Evolutionary conservation across 2,888 invertebrate genomes (phyloP).

Genomic region (Eledona agricola): DNA sequence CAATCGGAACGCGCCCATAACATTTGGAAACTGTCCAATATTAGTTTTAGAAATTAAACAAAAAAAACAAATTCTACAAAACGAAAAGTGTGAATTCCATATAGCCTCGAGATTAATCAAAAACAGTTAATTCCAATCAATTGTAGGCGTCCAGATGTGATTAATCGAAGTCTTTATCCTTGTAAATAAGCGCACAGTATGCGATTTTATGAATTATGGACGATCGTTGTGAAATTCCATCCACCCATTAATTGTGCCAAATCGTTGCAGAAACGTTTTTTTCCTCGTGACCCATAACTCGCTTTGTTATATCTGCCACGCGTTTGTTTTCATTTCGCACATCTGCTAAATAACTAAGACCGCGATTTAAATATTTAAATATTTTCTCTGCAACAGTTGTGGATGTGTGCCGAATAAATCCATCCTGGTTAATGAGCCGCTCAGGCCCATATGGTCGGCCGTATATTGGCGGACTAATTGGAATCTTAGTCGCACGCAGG

Average conservation of each 20-base stretch:
- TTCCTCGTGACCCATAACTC: too few species aligned
- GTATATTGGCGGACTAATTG: constrained; percentile 17
- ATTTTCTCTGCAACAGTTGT: constrained; percentile 25
- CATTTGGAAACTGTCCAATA: constrained; percentile 2
- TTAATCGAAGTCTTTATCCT: constrained; percentile 20
- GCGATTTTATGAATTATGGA: constrained; percentile 15
- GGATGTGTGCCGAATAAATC: constrained; percentile 22
- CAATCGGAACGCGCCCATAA: neutral
- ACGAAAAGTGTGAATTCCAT: too few species aligned
- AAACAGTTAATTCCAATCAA: constrained; percentile 23
- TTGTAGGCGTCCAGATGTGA: constrained; percentile 19
- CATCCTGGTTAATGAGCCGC: constrained; percentile 17
- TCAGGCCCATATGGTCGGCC: constrained; percentile 19
- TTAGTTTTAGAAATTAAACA: too few species aligned
- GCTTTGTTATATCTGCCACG: too few species aligned
- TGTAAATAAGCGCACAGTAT: constrained; percentile 16
- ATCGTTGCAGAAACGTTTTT: too few species aligned
- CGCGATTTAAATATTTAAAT: constrained; percentile 14
- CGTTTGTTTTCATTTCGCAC: too few species aligned
- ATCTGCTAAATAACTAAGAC: constrained; percentile 17
- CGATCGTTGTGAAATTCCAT: constrained; percentile 5
- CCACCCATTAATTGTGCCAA: constrained; percentile 2
- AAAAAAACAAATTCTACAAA: constrained; percentile 5
- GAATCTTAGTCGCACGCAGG: constrained; percentile 17
- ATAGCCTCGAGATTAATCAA: constrained; percentile 17